Base-by-base conservation (phyloP, 2,888 invertebrate species). In the Diplolepis rosae region DNA sequence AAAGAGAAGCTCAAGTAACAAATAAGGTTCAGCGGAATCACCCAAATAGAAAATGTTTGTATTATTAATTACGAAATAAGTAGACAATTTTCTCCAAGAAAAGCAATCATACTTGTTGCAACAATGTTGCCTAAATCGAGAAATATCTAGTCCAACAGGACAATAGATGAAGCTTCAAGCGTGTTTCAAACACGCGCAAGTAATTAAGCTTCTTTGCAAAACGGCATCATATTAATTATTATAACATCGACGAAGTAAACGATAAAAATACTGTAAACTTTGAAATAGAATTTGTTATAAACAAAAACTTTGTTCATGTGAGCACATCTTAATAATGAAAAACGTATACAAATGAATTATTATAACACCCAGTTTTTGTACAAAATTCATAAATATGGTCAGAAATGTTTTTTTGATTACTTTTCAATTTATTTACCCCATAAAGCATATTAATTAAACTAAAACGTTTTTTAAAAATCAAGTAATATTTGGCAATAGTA, bases 171-270 rank as follows among this genome's bases (percentile, higher is more conserved):
- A 65, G 71, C 69, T 69, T 71, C 30, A 69, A 56, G 68, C 70
- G 70, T 68, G 50, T 68, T 69, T 72, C 22, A 28, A 45, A 54
- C 42, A 24, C 42, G 42, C 66, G 61, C 69, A 74, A 70, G 69
- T 68, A 71, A 69, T 56, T 52, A 65, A 73, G 75, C 69, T 71
- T 68, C 66, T 71, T 69, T 69, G 72, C 65, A 68, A 74, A 69
- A 50, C 28, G 68, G 68, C 51, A 68, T 56, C 69, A 65, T 70
- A 68, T 68, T 71, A 65, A 75, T 35, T 69, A 65, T 66, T 48
- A 48, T 22, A 30, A 71, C 66, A 68, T 71, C 73, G 32, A 66
- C 68, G 52, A 66, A 75, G 65, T 69, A 70, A 69, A 66, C 61
- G 35, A 70, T 66, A 39, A 22, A 35, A 56, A 56, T 56, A 13